Conservation (phyloP, 2,113 vertebrate species). For the Lagopus muta region DNA sequence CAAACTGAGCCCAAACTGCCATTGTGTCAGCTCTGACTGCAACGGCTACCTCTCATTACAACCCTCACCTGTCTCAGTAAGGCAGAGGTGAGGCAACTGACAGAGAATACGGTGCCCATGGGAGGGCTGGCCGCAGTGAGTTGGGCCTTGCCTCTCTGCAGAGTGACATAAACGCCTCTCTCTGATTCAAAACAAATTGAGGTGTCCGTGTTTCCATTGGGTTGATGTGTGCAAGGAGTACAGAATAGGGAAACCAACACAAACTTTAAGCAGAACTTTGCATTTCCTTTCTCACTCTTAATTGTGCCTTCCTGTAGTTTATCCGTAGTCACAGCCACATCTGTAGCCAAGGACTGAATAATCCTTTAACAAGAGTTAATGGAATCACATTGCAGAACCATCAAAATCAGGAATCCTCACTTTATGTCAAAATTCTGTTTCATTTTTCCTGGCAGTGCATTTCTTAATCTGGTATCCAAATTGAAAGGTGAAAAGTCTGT, state of each 20-base stretch:
- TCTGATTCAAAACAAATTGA: background rate
- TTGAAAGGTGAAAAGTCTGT: slow-evolving; percentile 3
- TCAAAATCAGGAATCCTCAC: background rate
- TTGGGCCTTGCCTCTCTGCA: background rate
- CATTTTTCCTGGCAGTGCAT: background rate
- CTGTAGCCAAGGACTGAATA: background rate
- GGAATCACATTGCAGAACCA: background rate
- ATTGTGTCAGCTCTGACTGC: background rate
- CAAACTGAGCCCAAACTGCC: background rate
- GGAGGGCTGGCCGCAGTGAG: background rate
- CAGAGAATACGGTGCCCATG: background rate
- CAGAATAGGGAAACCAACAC: background rate
- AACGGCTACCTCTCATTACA: background rate
- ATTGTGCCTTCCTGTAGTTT: background rate
- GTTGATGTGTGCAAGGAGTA: background rate
- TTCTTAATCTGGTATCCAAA: background rate
- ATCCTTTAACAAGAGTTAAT: background rate
- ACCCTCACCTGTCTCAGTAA: background rate
- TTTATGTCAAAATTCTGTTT: background rate
- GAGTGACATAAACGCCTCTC: background rate
- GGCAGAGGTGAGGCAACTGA: background rate
- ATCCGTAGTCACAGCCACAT: background rate
- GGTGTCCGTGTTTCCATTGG: background rate
- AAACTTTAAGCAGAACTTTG: background rate
- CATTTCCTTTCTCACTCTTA: background rate